phyloP scores from a whole-genome alignment of 2,113 vertebrate genomes.

The Pionites leucogaster region DNA sequence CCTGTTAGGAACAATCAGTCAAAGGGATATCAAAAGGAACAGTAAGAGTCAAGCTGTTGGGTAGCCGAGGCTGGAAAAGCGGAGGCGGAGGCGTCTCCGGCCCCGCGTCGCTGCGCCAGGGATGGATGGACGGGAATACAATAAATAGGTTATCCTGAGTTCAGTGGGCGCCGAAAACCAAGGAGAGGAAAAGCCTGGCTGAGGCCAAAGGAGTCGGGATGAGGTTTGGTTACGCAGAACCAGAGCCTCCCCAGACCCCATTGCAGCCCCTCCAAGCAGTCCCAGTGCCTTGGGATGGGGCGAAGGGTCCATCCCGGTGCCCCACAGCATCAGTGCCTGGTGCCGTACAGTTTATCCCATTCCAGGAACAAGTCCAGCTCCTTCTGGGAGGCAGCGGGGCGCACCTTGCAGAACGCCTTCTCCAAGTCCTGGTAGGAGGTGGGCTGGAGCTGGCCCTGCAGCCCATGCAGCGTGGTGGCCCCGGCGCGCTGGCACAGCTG shows the following conservation, averaged over 20 bases:
- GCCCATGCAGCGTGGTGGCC: slow-evolving; percentile 67
- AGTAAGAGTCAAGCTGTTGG: neutral
- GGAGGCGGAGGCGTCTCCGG: neutral
- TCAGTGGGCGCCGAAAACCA: neutral
- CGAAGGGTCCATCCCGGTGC: neutral
- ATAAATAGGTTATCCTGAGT: slow-evolving; percentile 76
- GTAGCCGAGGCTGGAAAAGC: neutral
- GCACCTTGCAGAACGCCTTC: slow-evolving; percentile 90
- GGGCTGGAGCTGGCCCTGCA: slow-evolving; percentile 77
- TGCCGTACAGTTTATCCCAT: slow-evolving; percentile 93
- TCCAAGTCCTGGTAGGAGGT: slow-evolving; percentile 91
- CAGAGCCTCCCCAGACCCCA: neutral
- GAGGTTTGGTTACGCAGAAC: neutral
- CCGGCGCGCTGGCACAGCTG: slow-evolving; percentile 90
- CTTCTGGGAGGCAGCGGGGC: slow-evolving; percentile 84
- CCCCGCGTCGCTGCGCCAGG: neutral
- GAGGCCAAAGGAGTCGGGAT: accelerated
- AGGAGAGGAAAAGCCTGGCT: neutral
- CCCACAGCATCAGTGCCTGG: slow-evolving; percentile 65
- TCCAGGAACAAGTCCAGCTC: slow-evolving; percentile 90
- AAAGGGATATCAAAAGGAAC: neutral
- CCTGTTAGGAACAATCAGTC: neutral
- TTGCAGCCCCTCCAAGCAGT: accelerated
- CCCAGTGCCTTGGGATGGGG: neutral
- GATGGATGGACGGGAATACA: neutral